Evolutionary conservation across 2,797 vertebrate genomes (phyloP).

Genomic region (Salmo trutta): DNA sequence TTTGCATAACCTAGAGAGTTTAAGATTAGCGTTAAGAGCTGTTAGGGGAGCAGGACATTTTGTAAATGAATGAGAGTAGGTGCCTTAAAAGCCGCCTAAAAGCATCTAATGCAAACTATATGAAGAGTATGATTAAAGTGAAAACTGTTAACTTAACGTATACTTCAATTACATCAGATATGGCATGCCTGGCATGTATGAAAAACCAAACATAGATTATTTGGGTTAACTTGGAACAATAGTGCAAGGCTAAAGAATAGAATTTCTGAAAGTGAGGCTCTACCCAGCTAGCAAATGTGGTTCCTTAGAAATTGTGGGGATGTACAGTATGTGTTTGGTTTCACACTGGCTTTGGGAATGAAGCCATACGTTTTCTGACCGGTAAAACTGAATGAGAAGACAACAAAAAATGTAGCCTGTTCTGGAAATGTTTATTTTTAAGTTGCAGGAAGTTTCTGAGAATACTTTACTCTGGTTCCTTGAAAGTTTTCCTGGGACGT

Average conservation of each 20-base stretch:
- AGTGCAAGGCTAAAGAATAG: not conserved
- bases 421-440: too few relatives aligned
- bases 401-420: too few relatives aligned
- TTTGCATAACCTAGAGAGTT: not conserved
- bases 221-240: not conserved
- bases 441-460: too few relatives aligned
- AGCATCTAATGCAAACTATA: slow-evolving; percentile 5
- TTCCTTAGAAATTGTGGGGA: too few relatives aligned
- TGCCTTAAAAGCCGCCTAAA: not conserved
- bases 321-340: too few relatives aligned
- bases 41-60: not conserved
- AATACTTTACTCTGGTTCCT: too few relatives aligned
- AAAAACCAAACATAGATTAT: not conserved
- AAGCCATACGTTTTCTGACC: too few relatives aligned
- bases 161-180: not conserved
- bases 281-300: not conserved
- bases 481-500: too few relatives aligned
- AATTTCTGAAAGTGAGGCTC: not conserved
- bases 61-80: slow-evolving; percentile 1
- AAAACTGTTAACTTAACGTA: not conserved
- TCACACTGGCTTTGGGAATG: too few relatives aligned
- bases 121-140: slow-evolving; percentile 11
- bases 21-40: not conserved
- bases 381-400: too few relatives aligned
- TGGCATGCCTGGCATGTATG: not conserved